Evolutionary conservation across 2,888 invertebrate genomes (phyloP).

Genomic region (Pycnomerus fuliginosus): DNA sequence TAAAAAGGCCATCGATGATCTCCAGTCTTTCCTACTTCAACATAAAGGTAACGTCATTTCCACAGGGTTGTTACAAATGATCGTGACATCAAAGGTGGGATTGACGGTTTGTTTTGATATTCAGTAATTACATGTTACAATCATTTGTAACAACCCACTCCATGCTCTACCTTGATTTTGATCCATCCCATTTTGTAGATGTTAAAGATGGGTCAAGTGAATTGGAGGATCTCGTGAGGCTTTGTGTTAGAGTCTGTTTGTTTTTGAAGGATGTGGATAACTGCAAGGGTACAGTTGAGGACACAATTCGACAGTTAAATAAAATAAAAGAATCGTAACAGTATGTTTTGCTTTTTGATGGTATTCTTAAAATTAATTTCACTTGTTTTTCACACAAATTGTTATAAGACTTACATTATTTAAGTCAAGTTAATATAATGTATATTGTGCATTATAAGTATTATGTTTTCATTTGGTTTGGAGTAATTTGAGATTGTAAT

Average conservation of each 20-base stretch:
- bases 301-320: slow-evolving; percentile 29
- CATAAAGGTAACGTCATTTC: slow-evolving; percentile 36
- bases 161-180: neutral
- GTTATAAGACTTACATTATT: too few species aligned
- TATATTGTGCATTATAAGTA: too few species aligned
- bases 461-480: too few species aligned
- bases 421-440: too few species aligned
- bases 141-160: neutral
- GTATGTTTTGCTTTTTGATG: neutral
- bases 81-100: neutral
- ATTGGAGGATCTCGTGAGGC: slow-evolving; percentile 31
- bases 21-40: slow-evolving; percentile 31
- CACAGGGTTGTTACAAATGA: too few species aligned
- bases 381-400: too few species aligned
- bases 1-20: slow-evolving; percentile 38
- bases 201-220: slow-evolving; percentile 33
- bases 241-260: slow-evolving; percentile 34
- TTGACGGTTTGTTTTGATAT: neutral
- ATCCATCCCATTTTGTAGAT: slow-evolving; percentile 27
- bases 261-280: slow-evolving; percentile 38
- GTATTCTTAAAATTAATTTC: neutral
- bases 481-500: too few species aligned
- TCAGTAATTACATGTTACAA: neutral
- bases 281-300: slow-evolving; percentile 27
- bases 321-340: slow-evolving; percentile 5